Percentiles rank a stretch among this genome's conserved stretches.
Conservation (phyloP, 1,140 invertebrate genomes). For the Eupeodes corollae region DNA sequence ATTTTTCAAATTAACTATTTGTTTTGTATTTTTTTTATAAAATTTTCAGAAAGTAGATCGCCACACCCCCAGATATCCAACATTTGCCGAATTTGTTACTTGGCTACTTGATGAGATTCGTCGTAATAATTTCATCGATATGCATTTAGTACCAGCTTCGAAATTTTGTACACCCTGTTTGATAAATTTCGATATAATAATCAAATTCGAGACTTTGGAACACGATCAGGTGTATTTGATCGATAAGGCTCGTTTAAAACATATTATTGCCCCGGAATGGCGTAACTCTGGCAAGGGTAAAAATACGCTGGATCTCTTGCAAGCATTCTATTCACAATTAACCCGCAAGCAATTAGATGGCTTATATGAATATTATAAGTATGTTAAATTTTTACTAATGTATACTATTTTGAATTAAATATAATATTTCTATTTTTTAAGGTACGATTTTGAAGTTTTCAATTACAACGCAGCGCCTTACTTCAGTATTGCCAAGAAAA, state of each 20-base stretch:
- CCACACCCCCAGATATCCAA: conserved; percentile 48
- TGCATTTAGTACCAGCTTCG: conserved; percentile 82
- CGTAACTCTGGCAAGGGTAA: conserved; percentile 65
- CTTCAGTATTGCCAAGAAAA: conserved; percentile 49
- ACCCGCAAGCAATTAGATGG: conserved; percentile 60
- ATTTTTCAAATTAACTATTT: no score
- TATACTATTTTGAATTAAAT: not conserved
- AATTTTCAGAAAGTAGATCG: conserved; percentile 14
- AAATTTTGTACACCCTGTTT: conserved; percentile 83
- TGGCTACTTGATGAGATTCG: conserved; percentile 57
- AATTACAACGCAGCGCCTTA: conserved; percentile 66
- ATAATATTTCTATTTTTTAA: conserved; percentile 36
- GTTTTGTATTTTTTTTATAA: not conserved
- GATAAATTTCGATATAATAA: conserved; percentile 75
- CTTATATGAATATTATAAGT: conserved; percentile 72
- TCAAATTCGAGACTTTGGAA: conserved; percentile 80
- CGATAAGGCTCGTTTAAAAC: conserved; percentile 57
- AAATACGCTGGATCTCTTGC: conserved; percentile 54
- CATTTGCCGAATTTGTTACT: conserved; percentile 64
- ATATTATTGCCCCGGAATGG: conserved; percentile 68
- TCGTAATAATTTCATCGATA: conserved; percentile 59
- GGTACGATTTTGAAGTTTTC: conserved; percentile 75
- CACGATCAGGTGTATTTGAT: conserved; percentile 77
- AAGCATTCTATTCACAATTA: conserved; percentile 64
- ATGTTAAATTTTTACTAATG: conserved; percentile 12